Percentiles rank a stretch among this genome's conserved stretches.
These are phyloP conservation scores for Anguilla rostrata DNA, from an alignment of 2,113 vertebrate species.

Conservation along the genomic window DNA sequence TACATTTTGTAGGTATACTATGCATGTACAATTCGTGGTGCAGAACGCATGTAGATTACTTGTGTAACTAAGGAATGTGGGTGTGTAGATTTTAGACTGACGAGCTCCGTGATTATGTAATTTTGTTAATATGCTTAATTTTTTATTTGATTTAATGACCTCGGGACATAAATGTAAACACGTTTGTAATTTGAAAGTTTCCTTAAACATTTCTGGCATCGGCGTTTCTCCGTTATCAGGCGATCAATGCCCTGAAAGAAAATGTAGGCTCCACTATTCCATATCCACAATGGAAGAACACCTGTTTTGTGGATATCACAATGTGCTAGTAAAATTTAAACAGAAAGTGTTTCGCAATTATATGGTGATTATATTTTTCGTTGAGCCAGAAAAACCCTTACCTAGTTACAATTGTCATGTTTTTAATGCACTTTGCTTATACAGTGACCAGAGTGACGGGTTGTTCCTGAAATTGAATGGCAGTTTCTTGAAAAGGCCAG, in stretches of 20 bases:
- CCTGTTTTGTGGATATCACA: not conserved
- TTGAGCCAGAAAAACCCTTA: not conserved
- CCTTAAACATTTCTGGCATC: too few relatives aligned
- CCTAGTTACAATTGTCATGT: not conserved
- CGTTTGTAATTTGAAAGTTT: not conserved
- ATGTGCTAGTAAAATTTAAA: not conserved
- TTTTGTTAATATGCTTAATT: not conserved
- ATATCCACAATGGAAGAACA: not conserved
- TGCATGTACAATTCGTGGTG: not conserved
- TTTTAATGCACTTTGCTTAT: conserved; percentile 4
- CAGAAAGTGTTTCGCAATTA: not conserved
- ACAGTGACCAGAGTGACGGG: not conserved
- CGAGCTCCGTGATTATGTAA: not conserved
- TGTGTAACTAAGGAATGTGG: not conserved
- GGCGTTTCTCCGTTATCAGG: too few relatives aligned
- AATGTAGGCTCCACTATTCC: not conserved
- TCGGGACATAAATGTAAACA: too few relatives aligned
- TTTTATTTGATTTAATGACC: too few relatives aligned
- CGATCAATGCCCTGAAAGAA: not conserved
- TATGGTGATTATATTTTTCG: not conserved
- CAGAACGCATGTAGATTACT: not conserved
- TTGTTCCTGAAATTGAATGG: not conserved
- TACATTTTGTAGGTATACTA: not conserved
- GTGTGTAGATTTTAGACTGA: not conserved
- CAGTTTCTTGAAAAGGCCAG: conserved; percentile 6